Evolutionary conservation across 2,113 vertebrate genomes (phyloP).

Genomic region (Acrocephalus kingi): DNA sequence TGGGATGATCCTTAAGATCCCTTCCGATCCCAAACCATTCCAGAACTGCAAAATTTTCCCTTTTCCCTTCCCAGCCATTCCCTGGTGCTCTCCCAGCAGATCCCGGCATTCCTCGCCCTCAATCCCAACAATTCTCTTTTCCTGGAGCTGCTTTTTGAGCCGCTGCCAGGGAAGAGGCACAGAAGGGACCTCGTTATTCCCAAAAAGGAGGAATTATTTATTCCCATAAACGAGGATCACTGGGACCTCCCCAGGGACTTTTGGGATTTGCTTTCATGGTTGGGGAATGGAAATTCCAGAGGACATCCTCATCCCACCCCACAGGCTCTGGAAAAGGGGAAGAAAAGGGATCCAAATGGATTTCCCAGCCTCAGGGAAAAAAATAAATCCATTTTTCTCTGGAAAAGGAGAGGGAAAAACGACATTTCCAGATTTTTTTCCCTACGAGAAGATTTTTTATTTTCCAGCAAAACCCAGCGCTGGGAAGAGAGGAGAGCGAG

Average conservation of each 20-base stretch:
- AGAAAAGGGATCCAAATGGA: not conserved
- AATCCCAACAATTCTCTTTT: not conserved
- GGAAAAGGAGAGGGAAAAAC: not conserved
- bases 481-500: not conserved
- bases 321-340: conserved; percentile 27
- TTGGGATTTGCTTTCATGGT: conserved; percentile 76
- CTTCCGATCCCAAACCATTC: not conserved
- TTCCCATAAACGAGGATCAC: conserved; percentile 77
- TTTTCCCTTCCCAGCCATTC: rapidly evolving
- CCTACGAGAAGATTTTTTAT: not conserved
- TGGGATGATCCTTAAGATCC: not conserved
- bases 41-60: rapidly evolving
- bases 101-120: not conserved
- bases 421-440: not conserved
- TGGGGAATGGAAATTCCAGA: conserved; percentile 74
- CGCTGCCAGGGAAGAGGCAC: conserved; percentile 62
- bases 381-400: not conserved
- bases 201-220: conserved; percentile 53
- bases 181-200: conserved; percentile 77
- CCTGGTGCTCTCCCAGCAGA: not conserved
- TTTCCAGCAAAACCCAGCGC: not conserved
- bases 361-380: not conserved
- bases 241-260: conserved; percentile 65
- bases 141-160: conserved; percentile 69
- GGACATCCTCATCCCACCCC: conserved; percentile 78